Conservation (phyloP, 1,140 invertebrate species). For the Plectrocnemia conspersa region DNA sequence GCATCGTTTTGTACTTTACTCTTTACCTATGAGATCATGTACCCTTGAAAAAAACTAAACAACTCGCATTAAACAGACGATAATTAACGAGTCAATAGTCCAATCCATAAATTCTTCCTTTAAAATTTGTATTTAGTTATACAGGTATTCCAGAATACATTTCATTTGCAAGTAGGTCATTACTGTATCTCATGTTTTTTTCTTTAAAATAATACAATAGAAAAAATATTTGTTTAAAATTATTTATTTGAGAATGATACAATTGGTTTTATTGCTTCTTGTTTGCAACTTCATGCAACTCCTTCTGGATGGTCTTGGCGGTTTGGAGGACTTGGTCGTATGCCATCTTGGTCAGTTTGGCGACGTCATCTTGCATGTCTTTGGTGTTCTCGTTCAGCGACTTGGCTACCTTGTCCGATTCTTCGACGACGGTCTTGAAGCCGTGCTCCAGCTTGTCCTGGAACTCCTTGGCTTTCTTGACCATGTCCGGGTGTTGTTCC, state of each 20-base stretch:
- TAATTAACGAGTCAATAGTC: not conserved
- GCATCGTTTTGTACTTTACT: not conserved
- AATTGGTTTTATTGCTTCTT: too few relatives aligned
- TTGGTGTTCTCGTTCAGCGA: slow-evolving; percentile 28
- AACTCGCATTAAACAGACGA: not conserved
- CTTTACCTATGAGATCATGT: not conserved
- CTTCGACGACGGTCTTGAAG: slow-evolving; percentile 26
- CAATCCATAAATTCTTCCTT: too few relatives aligned
- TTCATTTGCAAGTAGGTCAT: too few relatives aligned
- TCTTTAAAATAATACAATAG: too few relatives aligned
- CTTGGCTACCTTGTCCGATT: slow-evolving; percentile 28
- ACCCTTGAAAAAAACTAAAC: not conserved
- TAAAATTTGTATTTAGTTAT: too few relatives aligned
- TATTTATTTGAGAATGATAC: too few relatives aligned
- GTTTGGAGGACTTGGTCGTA: slow-evolving; percentile 28
- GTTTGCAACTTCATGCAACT: slow-evolving; percentile 27
- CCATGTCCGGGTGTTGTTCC: slow-evolving; percentile 23
- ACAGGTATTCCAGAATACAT: too few relatives aligned
- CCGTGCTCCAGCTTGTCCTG: slow-evolving; percentile 25
- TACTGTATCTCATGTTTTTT: too few relatives aligned
- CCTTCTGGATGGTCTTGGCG: slow-evolving; percentile 23
- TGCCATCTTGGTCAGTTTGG: slow-evolving; percentile 31
- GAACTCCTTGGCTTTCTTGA: slow-evolving; percentile 20
- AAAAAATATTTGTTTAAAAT: not conserved
- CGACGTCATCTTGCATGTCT: slow-evolving; percentile 25